These are phyloP conservation scores for Hetaerina americana DNA, from an alignment of 1,140 invertebrate species.

Conservation along the genomic window DNA sequence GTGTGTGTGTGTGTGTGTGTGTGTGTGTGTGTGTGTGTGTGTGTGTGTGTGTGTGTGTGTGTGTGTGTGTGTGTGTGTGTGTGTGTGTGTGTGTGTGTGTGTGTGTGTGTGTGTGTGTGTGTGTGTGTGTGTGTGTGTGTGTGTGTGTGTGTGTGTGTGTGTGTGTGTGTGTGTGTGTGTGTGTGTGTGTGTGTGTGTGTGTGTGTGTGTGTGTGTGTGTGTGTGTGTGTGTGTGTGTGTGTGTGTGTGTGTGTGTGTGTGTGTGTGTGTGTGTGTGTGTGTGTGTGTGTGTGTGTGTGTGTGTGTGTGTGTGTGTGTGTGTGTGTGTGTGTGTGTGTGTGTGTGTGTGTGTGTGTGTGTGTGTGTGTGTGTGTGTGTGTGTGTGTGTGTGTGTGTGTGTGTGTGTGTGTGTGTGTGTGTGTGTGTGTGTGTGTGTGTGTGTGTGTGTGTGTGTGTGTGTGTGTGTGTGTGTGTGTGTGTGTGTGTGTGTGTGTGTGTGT, in stretches of 20 bases:
- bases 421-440: conserved; percentile 6
- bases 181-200: conserved; percentile 11
- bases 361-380: conserved; percentile 8
- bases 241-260: conserved; percentile 8
- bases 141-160: conserved; percentile 11
- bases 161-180: conserved; percentile 11
- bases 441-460: conserved; percentile 4
- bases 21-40: conserved; percentile 11
- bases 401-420: conserved; percentile 2
- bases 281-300: conserved; percentile 8
- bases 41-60: conserved; percentile 11
- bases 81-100: conserved; percentile 11
- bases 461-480: too few relatives aligned
- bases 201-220: conserved; percentile 5
- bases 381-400: conserved; percentile 8
- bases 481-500: too few relatives aligned
- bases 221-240: conserved; percentile 7
- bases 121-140: conserved; percentile 11
- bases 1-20: conserved; percentile 11
- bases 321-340: conserved; percentile 8
- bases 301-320: conserved; percentile 8
- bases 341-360: conserved; percentile 8
- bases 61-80: conserved; percentile 11
- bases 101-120: conserved; percentile 11
- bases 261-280: conserved; percentile 8